These are phyloP conservation scores for Drosophila niveifrons DNA, from an alignment of 2,888 invertebrate genomes.

Conservation along the genomic window DNA sequence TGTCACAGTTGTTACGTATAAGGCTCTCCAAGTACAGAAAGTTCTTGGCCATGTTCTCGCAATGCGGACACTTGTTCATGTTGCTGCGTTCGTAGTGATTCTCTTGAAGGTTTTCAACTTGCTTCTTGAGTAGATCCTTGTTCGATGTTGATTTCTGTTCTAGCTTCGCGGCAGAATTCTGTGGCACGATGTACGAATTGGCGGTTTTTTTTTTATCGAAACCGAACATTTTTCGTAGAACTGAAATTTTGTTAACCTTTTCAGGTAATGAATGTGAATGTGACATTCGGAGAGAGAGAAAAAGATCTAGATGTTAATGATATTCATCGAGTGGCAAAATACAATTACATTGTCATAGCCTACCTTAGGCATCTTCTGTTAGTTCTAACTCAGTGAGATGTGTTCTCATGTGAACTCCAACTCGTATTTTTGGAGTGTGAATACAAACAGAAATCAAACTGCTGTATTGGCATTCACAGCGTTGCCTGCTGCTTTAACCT, in stretches of 20 bases:
- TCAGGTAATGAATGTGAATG: constrained; percentile 52
- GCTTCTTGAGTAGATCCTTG: constrained; percentile 24
- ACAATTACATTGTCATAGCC: constrained; percentile 42
- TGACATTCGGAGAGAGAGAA: constrained; percentile 1
- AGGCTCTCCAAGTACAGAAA: constrained; percentile 80
- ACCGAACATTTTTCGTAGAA: constrained; percentile 73
- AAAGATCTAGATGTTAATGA: constrained; percentile 1
- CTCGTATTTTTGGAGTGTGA: neutral
- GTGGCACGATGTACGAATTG: constrained; percentile 71
- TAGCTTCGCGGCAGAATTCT: constrained; percentile 71
- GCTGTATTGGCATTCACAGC: constrained; percentile 20
- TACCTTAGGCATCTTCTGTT: constrained; percentile 48
- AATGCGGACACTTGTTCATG: constrained; percentile 71
- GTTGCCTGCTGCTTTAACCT: constrained; percentile 27
- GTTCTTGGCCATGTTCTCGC: constrained; percentile 83
- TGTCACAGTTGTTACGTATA: constrained; percentile 71
- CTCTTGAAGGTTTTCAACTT: constrained; percentile 51
- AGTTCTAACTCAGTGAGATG: neutral
- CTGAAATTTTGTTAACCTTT: constrained; percentile 78
- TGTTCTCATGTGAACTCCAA: neutral
- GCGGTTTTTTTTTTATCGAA: constrained; percentile 60
- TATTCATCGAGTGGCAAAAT: neutral
- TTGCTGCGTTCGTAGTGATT: constrained; percentile 40
- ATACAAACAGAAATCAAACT: neutral
- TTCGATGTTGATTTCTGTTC: constrained; percentile 31